These are phyloP conservation scores for Styela clava DNA, from an alignment of 23 tunicate genomes.

Conservation along the genomic window DNA sequence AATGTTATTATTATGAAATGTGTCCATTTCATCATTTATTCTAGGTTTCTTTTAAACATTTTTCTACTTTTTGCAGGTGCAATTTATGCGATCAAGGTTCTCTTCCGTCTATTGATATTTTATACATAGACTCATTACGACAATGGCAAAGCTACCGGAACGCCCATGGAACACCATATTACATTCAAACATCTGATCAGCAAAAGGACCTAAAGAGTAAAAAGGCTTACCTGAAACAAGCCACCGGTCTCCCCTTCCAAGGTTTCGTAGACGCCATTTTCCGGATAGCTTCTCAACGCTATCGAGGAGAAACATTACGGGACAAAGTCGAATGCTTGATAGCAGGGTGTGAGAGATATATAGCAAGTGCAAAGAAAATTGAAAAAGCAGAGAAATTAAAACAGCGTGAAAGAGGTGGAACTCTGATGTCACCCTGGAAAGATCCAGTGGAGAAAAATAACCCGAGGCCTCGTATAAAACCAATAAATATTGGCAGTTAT, in stretches of 20 bases:
- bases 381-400: conserved; percentile 28
- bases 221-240: conserved; percentile 11
- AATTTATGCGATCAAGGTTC: conserved; percentile 68
- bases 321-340: conserved; percentile 67
- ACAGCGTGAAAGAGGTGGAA: not conserved
- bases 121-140: conserved; percentile 84
- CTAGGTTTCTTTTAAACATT: too few relatives aligned
- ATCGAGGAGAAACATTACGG: conserved; percentile 51
- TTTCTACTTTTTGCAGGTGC: conserved; percentile 48
- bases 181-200: conserved; percentile 34
- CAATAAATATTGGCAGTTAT: not conserved
- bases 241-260: conserved; percentile 82
- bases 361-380: conserved; percentile 49
- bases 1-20: too few relatives aligned
- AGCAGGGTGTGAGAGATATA: conserved; percentile 54
- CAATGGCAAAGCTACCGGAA: conserved; percentile 67
- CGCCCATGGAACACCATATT: conserved; percentile 48
- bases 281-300: conserved; percentile 56
- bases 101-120: conserved; percentile 79
- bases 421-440: conserved; percentile 18
- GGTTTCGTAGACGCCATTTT: conserved; percentile 87
- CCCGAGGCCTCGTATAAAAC: not conserved
- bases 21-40: too few relatives aligned
- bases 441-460: not conserved
- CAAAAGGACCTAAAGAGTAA: conserved; percentile 21